phyloP scores from a whole-genome alignment of 2,797 vertebrate species.

The Epinephelus malabaricus region DNA sequence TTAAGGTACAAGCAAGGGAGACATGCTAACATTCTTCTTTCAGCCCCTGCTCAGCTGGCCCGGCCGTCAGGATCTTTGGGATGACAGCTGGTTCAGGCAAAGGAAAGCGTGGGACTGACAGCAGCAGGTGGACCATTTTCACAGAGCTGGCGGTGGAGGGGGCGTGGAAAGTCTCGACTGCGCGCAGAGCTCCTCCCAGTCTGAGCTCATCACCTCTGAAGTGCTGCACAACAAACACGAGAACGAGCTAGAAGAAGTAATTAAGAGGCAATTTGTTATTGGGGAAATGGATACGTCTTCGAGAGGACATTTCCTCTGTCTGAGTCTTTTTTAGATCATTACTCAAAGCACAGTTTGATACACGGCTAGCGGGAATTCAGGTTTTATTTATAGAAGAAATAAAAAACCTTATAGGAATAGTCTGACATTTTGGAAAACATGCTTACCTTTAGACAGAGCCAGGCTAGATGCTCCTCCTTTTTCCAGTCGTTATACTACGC shows the following conservation, averaged over 20 bases:
- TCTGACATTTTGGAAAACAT: background rate
- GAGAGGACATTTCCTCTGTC: background rate
- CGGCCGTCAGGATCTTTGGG: conserved; percentile 74
- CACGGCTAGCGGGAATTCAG: background rate
- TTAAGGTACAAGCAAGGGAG: conserved; percentile 80
- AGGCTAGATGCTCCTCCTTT: background rate
- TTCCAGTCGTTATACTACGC: background rate
- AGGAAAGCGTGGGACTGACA: conserved; percentile 74
- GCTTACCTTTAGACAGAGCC: background rate
- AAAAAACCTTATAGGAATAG: background rate
- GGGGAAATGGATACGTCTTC: conserved; percentile 1
- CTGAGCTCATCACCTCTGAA: conserved; percentile 57
- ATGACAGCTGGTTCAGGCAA: conserved; percentile 79
- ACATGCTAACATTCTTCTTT: conserved; percentile 83
- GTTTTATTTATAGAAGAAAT: conserved; percentile 14
- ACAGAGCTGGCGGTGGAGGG: conserved; percentile 16
- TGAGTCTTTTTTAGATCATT: conserved; percentile 9
- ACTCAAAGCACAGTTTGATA: conserved; percentile 15
- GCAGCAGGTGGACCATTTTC: conserved; percentile 81
- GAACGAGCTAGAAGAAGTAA: background rate
- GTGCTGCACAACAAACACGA: conserved; percentile 55
- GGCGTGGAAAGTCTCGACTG: conserved; percentile 15
- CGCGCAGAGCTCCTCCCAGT: conserved; percentile 48
- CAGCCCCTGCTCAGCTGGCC: conserved; percentile 82
- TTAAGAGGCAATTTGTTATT: conserved; percentile 10